Percentiles rank a stretch among this genome's conserved stretches.
phyloP scores from a whole-genome alignment of 2,113 vertebrate genomes.

The Alethe castanea region DNA sequence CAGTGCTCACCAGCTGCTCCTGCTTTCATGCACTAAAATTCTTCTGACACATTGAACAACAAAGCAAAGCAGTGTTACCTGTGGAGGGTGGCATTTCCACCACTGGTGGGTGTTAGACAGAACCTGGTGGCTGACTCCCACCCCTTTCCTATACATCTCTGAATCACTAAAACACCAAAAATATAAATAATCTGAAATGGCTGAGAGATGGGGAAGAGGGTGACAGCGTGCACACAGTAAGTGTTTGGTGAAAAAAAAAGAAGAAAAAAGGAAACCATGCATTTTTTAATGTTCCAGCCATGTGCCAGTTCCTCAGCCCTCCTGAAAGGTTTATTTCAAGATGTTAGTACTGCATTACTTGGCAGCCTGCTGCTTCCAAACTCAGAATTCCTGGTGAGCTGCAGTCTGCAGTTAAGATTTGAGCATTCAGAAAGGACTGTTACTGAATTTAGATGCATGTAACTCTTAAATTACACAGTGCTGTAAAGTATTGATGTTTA shows the following conservation, averaged over 20 bases:
- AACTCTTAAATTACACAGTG: conserved; percentile 62
- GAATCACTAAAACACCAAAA: neutral
- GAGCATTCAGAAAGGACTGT: conserved; percentile 54
- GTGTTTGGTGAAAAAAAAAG: neutral
- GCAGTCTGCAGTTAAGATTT: conserved; percentile 45
- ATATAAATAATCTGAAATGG: neutral
- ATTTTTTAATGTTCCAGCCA: conserved; percentile 24
- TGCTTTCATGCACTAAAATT: neutral
- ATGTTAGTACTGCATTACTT: conserved; percentile 35
- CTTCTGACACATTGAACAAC: neutral
- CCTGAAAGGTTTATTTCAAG: conserved; percentile 48
- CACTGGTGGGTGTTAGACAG: neutral
- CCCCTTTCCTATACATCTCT: neutral
- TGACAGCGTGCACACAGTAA: neutral
- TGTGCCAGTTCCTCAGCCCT: neutral
- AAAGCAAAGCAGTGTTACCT: neutral
- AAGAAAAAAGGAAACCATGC: neutral
- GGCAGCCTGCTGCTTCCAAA: conserved; percentile 47
- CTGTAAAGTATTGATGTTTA: conserved; percentile 67
- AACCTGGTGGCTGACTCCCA: neutral
- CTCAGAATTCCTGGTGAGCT: conserved; percentile 51
- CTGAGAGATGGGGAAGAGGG: neutral
- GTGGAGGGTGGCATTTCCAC: neutral
- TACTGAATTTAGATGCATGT: conserved; percentile 53
- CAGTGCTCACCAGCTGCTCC: neutral